Conservation (phyloP, 2,113 vertebrate genomes). For the Haplochromis vanheusdeni region DNA sequence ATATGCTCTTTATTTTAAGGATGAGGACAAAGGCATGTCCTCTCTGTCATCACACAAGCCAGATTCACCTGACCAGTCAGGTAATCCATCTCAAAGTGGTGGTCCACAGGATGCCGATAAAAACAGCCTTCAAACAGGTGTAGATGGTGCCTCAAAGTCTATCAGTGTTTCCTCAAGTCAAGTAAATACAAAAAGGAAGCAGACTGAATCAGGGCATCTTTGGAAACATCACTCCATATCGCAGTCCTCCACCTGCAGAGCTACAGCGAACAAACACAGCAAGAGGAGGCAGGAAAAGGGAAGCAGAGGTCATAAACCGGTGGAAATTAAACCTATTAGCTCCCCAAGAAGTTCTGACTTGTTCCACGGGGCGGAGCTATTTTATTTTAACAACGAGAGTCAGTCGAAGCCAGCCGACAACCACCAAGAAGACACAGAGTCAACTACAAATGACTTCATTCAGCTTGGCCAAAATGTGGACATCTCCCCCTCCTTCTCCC, state of each 20-base stretch:
- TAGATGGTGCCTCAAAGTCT: neutral
- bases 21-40: slow-evolving; percentile 7
- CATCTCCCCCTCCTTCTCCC: slow-evolving; percentile 12
- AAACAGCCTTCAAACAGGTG: neutral
- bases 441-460: neutral
- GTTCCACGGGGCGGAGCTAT: neutral
- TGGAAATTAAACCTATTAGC: neutral
- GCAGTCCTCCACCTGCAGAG: neutral
- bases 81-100: neutral
- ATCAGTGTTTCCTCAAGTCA: neutral
- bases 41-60: neutral
- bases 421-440: slow-evolving; percentile 3
- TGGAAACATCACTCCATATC: slow-evolving; percentile 3
- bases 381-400: neutral
- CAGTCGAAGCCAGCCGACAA: neutral
- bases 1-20: slow-evolving; percentile 56
- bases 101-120: neutral
- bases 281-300: neutral
- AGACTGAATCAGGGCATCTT: neutral
- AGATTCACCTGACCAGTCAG: neutral
- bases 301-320: neutral
- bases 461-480: neutral
- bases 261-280: neutral
- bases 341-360: neutral
- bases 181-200: neutral